Percentiles rank a stretch among this genome's conserved stretches.
Evolutionary conservation across 2,888 invertebrate species (phyloP).

Genomic region (Cataglyphis altisquamis): DNA sequence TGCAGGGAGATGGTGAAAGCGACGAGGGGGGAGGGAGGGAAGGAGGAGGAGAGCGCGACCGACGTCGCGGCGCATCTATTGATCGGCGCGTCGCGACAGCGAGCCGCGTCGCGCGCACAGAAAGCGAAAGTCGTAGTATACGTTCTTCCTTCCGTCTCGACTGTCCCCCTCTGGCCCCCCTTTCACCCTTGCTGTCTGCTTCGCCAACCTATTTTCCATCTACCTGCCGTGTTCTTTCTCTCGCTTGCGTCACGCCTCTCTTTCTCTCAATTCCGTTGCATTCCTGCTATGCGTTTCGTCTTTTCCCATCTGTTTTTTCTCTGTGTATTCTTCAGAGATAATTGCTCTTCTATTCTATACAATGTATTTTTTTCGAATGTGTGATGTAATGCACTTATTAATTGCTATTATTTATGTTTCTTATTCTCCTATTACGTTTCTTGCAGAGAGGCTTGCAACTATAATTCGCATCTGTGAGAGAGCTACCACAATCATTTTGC

Average conservation of each 20-base stretch:
- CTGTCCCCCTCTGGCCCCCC: constrained; percentile 56
- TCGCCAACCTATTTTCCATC: constrained; percentile 35
- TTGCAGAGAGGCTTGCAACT: background rate
- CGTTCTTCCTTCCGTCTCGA: constrained; percentile 78
- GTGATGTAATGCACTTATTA: constrained; percentile 11
- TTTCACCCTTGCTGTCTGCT: background rate
- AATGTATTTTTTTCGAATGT: background rate
- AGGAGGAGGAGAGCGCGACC: constrained; percentile 26
- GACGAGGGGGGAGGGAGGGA: constrained; percentile 27
- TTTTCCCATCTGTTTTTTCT: constrained; percentile 49
- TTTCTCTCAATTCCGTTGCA: constrained; percentile 38
- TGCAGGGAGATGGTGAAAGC: background rate
- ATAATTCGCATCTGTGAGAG: background rate
- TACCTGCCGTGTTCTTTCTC: constrained; percentile 54
- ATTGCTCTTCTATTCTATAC: background rate
- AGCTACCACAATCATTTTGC: background rate
- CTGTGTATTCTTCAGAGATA: background rate
- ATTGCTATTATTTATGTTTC: constrained; percentile 41
- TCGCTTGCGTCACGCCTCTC: constrained; percentile 43
- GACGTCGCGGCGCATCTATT: constrained; percentile 81
- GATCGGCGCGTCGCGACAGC: constrained; percentile 81
- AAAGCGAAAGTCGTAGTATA: constrained; percentile 84
- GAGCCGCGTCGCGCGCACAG: constrained; percentile 81
- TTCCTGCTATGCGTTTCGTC: constrained; percentile 42
- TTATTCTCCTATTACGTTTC: constrained; percentile 78